These are phyloP conservation scores for Phrynosoma blainvillii DNA, from an alignment of 2,113 vertebrate species.

Conservation along the genomic window DNA sequence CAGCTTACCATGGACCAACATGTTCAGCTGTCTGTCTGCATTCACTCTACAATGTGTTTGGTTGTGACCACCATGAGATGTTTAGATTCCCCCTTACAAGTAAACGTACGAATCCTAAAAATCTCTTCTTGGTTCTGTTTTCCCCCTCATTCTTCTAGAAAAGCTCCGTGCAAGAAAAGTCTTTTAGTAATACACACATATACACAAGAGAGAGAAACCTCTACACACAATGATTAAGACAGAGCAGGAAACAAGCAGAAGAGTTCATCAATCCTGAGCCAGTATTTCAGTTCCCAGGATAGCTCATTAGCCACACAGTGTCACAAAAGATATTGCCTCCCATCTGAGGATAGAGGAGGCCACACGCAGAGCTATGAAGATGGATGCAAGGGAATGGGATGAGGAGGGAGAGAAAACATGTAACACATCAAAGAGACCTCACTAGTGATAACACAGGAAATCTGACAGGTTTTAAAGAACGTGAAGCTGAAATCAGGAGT, in stretches of 20 bases:
- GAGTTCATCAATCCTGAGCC: neutral
- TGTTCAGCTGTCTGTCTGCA: neutral
- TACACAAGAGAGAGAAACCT: neutral
- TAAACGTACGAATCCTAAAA: neutral
- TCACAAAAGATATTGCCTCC: slow-evolving; percentile 33
- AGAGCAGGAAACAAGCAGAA: neutral
- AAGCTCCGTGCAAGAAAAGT: neutral
- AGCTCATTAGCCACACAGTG: neutral
- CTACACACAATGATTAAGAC: slow-evolving; percentile 25
- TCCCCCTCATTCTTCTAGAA: slow-evolving; percentile 4
- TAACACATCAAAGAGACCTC: slow-evolving; percentile 10
- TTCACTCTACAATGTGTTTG: neutral
- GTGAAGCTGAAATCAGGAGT: neutral
- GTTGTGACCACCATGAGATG: neutral
- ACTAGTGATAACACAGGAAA: neutral
- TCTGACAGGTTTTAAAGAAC: neutral
- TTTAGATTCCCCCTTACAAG: neutral
- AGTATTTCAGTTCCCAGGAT: slow-evolving; percentile 31
- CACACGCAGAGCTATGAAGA: slow-evolving; percentile 24
- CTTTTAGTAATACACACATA: slow-evolving; percentile 27
- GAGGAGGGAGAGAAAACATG: neutral
- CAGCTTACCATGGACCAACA: neutral
- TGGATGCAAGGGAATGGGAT: neutral
- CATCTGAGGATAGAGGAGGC: neutral
- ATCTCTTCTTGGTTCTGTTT: slow-evolving; percentile 5